phyloP scores from a whole-genome alignment of 2,113 vertebrate species.

The Ceuthmochares aereus region DNA sequence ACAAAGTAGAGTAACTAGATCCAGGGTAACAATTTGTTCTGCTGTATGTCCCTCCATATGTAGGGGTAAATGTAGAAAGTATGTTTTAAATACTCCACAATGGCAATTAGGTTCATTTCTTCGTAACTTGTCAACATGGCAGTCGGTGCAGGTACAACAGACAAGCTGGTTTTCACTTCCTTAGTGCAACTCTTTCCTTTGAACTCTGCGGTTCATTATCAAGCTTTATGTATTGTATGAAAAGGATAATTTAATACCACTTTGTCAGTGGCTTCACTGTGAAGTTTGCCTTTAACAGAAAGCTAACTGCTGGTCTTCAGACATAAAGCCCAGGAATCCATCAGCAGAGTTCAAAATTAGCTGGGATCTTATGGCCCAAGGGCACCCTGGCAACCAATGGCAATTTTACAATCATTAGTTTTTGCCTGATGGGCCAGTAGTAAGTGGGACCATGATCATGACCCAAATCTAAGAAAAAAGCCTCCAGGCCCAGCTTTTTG shows the following conservation, averaged over 20 bases:
- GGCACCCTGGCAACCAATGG: constrained; percentile 33
- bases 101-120: not conserved
- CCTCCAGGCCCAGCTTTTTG: constrained; percentile 55
- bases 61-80: not conserved
- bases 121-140: not conserved
- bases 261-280: not conserved
- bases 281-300: constrained; percentile 56
- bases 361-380: constrained; percentile 42
- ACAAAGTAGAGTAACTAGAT: not conserved
- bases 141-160: not conserved
- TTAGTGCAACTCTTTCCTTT: not conserved
- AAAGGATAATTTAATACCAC: constrained; percentile 33
- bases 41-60: not conserved
- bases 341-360: constrained; percentile 60
- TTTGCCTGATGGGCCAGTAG: constrained; percentile 12
- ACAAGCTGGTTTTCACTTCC: not conserved
- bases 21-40: not conserved
- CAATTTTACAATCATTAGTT: constrained; percentile 58
- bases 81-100: not conserved
- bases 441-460: constrained; percentile 33
- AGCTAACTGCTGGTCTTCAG: constrained; percentile 54
- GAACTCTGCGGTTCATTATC: constrained; percentile 9
- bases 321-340: constrained; percentile 41
- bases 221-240: constrained; percentile 9
- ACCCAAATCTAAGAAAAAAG: constrained; percentile 62